Conservation (phyloP, 2,888 invertebrate species). For the Ypsolopha sequella region DNA sequence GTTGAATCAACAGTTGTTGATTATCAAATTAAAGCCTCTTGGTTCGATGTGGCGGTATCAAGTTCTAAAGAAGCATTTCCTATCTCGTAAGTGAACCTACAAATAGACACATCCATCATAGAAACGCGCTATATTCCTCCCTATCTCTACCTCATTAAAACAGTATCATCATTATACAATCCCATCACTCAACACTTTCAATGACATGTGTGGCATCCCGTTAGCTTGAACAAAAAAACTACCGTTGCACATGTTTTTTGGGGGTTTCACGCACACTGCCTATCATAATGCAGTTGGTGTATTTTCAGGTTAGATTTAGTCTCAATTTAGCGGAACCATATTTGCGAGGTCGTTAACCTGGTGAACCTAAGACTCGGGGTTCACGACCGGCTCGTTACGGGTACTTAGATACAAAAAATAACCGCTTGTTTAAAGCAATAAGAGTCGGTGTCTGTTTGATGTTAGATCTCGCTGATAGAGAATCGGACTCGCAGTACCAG, state of each 20-base stretch:
- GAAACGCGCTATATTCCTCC: too few species aligned
- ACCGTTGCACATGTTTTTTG: background rate
- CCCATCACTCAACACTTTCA: background rate
- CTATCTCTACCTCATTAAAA: too few species aligned
- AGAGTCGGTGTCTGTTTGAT: too few species aligned
- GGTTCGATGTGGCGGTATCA: too few species aligned
- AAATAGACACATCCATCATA: too few species aligned
- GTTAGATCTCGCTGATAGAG: too few species aligned
- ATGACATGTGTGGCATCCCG: background rate
- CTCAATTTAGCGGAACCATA: background rate
- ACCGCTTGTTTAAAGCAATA: constrained; percentile 24
- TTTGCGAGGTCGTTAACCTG: constrained; percentile 28
- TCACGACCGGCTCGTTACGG: constrained; percentile 41
- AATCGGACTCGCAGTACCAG: background rate
- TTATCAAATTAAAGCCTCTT: too few species aligned
- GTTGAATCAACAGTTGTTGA: background rate
- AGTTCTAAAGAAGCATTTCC: too few species aligned
- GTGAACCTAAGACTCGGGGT: constrained; percentile 30
- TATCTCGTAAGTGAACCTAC: too few species aligned
- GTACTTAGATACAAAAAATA: constrained; percentile 30
- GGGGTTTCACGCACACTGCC: background rate
- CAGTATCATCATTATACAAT: background rate
- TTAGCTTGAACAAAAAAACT: background rate
- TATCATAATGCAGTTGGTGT: background rate
- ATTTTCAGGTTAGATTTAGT: background rate